A percentile compares a stretch with the other conserved stretches of the same genome.
Evolutionary conservation across 1,140 invertebrate genomes (phyloP).

Genomic region (Neodiprion pinetum): DNA sequence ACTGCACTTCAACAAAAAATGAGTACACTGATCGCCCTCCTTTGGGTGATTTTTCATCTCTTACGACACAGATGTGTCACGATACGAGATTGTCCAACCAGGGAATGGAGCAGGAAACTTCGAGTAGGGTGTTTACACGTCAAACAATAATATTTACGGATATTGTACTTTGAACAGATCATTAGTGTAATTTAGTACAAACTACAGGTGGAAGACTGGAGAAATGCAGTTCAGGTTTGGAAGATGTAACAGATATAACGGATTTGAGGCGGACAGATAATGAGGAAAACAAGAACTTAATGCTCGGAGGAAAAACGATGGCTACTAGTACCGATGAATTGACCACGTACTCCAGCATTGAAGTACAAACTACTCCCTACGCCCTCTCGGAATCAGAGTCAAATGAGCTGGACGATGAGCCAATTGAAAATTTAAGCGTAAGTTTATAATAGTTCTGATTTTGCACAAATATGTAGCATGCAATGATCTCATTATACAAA

Average conservation of each 20-base stretch:
- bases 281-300: slow-evolving; percentile 4
- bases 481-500: no score
- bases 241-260: background rate
- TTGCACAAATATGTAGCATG: background rate
- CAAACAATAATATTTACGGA: no score
- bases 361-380: slow-evolving; percentile 54
- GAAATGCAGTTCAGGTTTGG: background rate
- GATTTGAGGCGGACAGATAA: slow-evolving; percentile 15
- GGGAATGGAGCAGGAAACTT: background rate
- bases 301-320: slow-evolving; percentile 42
- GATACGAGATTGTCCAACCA: background rate
- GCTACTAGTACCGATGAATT: slow-evolving; percentile 55
- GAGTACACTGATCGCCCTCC: background rate
- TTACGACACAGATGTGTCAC: background rate
- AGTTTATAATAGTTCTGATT: slow-evolving; percentile 26
- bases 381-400: slow-evolving; percentile 44
- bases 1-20: slow-evolving; percentile 1
- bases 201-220: background rate
- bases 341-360: slow-evolving; percentile 42
- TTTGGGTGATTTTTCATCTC: background rate
- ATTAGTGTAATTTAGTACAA: background rate
- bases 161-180: no score
- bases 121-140: background rate
- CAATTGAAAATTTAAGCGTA: slow-evolving; percentile 57
- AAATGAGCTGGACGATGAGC: slow-evolving; percentile 43